Percentiles rank a stretch among this genome's conserved stretches.
Conservation (phyloP, 2,113 vertebrate genomes). For the Hippocampus zosterae region DNA sequence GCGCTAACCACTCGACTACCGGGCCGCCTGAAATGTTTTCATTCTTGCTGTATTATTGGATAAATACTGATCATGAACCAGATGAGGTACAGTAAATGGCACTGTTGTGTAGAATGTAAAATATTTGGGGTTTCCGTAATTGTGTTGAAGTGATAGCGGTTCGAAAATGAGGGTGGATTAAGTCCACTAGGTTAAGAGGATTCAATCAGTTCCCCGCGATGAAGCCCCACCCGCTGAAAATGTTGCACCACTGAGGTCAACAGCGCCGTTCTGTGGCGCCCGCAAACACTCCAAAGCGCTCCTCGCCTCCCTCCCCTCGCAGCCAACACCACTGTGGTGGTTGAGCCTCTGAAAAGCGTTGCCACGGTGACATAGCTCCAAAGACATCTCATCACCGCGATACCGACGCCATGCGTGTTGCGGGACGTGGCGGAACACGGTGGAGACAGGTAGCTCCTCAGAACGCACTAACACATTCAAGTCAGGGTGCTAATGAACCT, state of each 20-base stretch:
- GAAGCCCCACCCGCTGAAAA: neutral
- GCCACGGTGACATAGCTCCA: neutral
- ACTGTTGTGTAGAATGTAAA: too few species aligned
- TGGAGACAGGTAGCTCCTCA: too few species aligned
- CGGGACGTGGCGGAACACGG: too few species aligned
- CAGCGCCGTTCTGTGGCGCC: slow-evolving; percentile 54
- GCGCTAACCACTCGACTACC: too few species aligned
- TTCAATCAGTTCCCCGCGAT: neutral
- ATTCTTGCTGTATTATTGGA: too few species aligned
- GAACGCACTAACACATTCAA: neutral
- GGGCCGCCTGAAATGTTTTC: too few species aligned
- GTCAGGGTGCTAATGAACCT: neutral
- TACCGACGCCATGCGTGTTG: neutral
- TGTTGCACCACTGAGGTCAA: slow-evolving; percentile 39
- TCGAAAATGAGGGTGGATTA: too few species aligned
- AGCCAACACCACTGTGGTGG: neutral
- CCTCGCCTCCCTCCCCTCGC: neutral
- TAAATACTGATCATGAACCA: too few species aligned
- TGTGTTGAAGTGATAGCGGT: too few species aligned
- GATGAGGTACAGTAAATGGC: too few species aligned
- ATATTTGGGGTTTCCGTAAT: too few species aligned
- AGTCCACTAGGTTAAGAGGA: too few species aligned
- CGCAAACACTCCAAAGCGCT: slow-evolving; percentile 3
- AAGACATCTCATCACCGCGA: slow-evolving; percentile 27
- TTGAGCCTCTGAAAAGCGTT: neutral